Percentiles rank a stretch among this genome's conserved stretches.
Conservation (phyloP, 2,888 invertebrate genomes). For the Phengaris alcon region DNA sequence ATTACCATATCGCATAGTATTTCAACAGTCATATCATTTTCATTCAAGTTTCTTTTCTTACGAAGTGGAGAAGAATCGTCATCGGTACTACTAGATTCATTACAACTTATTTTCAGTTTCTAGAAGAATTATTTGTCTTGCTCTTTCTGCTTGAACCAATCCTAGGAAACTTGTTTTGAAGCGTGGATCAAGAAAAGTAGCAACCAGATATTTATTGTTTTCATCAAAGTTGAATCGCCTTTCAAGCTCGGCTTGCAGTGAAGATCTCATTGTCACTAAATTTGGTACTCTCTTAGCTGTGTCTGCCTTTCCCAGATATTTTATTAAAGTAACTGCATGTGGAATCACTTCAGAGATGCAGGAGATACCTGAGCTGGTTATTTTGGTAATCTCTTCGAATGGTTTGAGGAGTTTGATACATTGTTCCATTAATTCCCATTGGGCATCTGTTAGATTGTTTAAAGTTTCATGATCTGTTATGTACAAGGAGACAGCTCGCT, state of each 20-base stretch:
- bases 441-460: conserved; percentile 34
- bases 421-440: conserved; percentile 40
- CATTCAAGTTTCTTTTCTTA: conserved; percentile 40
- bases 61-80: conserved; percentile 40
- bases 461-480: conserved; percentile 32
- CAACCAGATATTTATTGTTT: no score
- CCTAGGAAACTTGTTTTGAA: conserved; percentile 22
- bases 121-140: conserved; percentile 21
- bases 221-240: no score
- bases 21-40: conserved; percentile 38
- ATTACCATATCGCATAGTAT: conserved; percentile 37
- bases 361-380: conserved; percentile 39
- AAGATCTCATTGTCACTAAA: no score
- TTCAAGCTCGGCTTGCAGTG: not conserved
- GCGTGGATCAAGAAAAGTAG: no score
- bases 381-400: conserved; percentile 43
- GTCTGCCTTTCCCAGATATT: conserved; percentile 33
- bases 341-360: conserved; percentile 40
- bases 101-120: conserved; percentile 37
- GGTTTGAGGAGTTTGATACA: conserved; percentile 40
- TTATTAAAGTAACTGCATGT: conserved; percentile 33
- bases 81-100: conserved; percentile 42
- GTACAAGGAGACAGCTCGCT: conserved; percentile 40
- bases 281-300: no score
- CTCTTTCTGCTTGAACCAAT: conserved; percentile 42